phyloP scores from a whole-genome alignment of 2,888 invertebrate genomes.

The Drosophila neutralis region DNA sequence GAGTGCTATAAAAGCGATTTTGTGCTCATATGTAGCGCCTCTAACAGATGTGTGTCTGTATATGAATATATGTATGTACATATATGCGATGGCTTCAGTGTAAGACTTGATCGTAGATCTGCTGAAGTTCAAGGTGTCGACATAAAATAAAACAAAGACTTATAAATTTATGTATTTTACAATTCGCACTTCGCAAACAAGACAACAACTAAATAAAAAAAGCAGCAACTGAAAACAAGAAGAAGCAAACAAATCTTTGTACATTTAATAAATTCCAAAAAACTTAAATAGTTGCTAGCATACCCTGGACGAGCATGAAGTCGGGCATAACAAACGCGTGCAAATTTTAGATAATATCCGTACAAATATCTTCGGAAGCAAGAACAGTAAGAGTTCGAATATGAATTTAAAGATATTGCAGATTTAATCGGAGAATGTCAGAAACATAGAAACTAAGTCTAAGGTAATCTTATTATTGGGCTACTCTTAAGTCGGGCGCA shows the following conservation, averaged over 20 bases:
- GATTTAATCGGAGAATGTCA: background rate
- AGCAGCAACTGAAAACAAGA: background rate
- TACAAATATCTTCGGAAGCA: background rate
- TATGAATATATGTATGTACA: background rate
- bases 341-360: background rate
- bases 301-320: constrained; percentile 8
- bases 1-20: constrained; percentile 66
- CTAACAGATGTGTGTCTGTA: constrained; percentile 11
- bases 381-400: background rate
- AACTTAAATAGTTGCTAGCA: constrained; percentile 7
- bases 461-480: background rate
- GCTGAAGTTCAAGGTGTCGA: constrained; percentile 48
- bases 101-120: constrained; percentile 5
- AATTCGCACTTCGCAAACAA: constrained; percentile 37
- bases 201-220: constrained; percentile 2
- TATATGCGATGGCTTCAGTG: background rate
- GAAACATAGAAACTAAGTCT: background rate
- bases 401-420: background rate
- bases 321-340: background rate
- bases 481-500: background rate
- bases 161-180: constrained; percentile 37
- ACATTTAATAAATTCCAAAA: constrained; percentile 26
- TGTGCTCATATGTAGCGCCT: constrained; percentile 62
- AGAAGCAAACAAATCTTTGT: constrained; percentile 22
- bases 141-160: constrained; percentile 43